Evolutionary conservation across 2,888 invertebrate species (phyloP).

Genomic region (Drosophila incognita): DNA sequence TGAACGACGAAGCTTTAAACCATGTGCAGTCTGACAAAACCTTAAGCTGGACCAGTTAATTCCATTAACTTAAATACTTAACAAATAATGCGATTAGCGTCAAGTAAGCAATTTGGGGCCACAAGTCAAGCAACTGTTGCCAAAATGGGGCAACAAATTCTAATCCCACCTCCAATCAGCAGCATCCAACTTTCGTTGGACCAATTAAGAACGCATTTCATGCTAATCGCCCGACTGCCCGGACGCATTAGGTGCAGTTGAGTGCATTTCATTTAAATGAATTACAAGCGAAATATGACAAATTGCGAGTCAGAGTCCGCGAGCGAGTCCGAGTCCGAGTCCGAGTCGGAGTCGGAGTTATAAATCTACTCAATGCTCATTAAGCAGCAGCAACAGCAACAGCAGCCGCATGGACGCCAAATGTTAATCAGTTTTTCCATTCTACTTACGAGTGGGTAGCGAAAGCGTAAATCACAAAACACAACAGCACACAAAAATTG

Average conservation of each 20-base stretch:
- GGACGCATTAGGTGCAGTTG: slow-evolving; percentile 66
- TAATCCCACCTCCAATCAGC: slow-evolving; percentile 46
- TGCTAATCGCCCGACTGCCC: slow-evolving; percentile 55
- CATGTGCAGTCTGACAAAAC: slow-evolving; percentile 8
- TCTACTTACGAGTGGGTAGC: slow-evolving; percentile 34
- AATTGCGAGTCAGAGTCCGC: background rate
- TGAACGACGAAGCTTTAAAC: slow-evolving; percentile 13
- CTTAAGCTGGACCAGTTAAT: slow-evolving; percentile 41
- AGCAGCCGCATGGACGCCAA: slow-evolving; percentile 48
- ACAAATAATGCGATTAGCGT: slow-evolving; percentile 52
- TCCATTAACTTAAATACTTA: slow-evolving; percentile 53
- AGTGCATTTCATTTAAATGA: slow-evolving; percentile 80
- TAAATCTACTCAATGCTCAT: slow-evolving; percentile 40
- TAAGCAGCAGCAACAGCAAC: slow-evolving; percentile 32
- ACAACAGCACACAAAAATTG: slow-evolving; percentile 65
- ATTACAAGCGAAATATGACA: slow-evolving; percentile 76
- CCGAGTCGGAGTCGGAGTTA: background rate
- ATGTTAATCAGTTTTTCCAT: slow-evolving; percentile 70
- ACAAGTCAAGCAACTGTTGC: slow-evolving; percentile 19
- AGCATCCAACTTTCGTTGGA: slow-evolving; percentile 39
- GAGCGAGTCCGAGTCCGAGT: background rate
- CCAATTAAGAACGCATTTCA: slow-evolving; percentile 75
- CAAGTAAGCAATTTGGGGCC: slow-evolving; percentile 27
- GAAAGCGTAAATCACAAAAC: slow-evolving; percentile 68
- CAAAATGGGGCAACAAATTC: slow-evolving; percentile 37